Evolutionary conservation across 2,797 vertebrate species (phyloP).

Genomic region (Crax fasciolata): DNA sequence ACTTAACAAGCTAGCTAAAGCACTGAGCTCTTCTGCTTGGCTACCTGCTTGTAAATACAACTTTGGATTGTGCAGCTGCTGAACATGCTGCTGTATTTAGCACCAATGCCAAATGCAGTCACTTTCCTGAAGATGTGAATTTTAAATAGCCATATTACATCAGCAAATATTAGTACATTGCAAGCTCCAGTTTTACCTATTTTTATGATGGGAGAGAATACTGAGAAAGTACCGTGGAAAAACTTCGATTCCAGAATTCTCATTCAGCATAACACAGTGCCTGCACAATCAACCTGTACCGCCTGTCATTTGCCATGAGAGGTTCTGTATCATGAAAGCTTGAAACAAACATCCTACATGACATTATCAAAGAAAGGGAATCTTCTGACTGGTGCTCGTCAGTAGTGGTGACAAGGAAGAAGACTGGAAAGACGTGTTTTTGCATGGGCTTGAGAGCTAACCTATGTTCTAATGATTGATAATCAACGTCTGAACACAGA

Average conservation of each 20-base stretch:
- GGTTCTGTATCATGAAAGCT: background rate
- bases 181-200: background rate
- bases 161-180: background rate
- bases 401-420: conserved; percentile 8
- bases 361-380: background rate
- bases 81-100: background rate
- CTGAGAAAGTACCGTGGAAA: background rate
- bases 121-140: background rate
- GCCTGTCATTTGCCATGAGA: background rate
- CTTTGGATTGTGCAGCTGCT: background rate
- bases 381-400: background rate
- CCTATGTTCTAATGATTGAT: background rate
- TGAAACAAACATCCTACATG: background rate
- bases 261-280: background rate
- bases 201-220: background rate
- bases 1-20: background rate
- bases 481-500: background rate
- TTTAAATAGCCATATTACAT: background rate
- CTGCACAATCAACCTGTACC: background rate
- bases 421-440: conserved; percentile 16
- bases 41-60: background rate
- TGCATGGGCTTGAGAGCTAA: conserved; percentile 11
- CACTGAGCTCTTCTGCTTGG: background rate
- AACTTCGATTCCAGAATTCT: background rate
- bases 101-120: background rate